Conservation (phyloP, 2,797 vertebrate species). For the Chaetophractus vellerosus region DNA sequence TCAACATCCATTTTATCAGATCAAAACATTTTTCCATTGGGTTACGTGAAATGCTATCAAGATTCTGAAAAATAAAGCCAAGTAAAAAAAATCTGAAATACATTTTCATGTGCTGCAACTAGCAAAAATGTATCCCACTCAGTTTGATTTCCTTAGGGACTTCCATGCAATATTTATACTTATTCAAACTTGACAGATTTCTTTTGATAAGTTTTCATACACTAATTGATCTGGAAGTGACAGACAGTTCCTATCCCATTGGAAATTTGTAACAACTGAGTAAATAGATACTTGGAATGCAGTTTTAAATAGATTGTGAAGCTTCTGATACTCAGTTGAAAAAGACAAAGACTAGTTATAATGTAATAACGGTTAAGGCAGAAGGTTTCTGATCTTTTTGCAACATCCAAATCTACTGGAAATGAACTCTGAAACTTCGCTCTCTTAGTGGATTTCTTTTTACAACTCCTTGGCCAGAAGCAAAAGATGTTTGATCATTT, state of each 20-base stretch:
- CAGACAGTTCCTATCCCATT: slow-evolving; percentile 91
- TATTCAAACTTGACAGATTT: slow-evolving; percentile 84
- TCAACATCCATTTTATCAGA: slow-evolving; percentile 57
- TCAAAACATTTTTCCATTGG: slow-evolving; percentile 55
- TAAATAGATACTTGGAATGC: slow-evolving; percentile 90
- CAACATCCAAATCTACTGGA: neutral
- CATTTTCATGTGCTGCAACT: slow-evolving; percentile 67
- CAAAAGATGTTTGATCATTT: neutral
- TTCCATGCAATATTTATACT: slow-evolving; percentile 87
- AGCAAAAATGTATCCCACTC: slow-evolving; percentile 74
- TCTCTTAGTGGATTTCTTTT: neutral
- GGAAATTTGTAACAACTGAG: slow-evolving; percentile 91
- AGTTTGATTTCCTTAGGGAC: slow-evolving; percentile 87
- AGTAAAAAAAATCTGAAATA: slow-evolving; percentile 74
- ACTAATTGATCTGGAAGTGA: slow-evolving; percentile 94
- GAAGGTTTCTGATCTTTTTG: slow-evolving; percentile 44
- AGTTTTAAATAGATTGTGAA: slow-evolving; percentile 73
- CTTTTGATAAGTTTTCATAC: slow-evolving; percentile 88
- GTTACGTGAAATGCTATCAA: slow-evolving; percentile 47
- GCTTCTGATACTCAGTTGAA: slow-evolving; percentile 26
- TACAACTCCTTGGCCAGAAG: neutral
- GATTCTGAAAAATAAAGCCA: slow-evolving; percentile 48
- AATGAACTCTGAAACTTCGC: slow-evolving; percentile 19
- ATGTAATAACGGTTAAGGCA: neutral
- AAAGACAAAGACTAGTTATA: slow-evolving; percentile 18